phyloP scores from a whole-genome alignment of 2,888 invertebrate species.

The Platycheirus rosarum region DNA sequence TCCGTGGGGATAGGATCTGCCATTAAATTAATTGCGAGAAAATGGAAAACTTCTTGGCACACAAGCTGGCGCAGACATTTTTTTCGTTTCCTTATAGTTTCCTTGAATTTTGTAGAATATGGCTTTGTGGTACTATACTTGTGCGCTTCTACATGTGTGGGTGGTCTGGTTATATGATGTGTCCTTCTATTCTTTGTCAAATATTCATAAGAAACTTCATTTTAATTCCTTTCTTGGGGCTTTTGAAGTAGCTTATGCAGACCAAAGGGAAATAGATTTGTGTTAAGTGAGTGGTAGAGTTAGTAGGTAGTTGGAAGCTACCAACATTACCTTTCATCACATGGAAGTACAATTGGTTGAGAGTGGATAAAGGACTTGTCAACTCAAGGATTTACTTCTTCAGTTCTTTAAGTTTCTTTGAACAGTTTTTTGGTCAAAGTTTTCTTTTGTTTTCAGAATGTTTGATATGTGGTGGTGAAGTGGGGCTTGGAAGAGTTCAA shows the following conservation, averaged over 20 bases:
- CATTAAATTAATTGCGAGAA: conserved; percentile 74
- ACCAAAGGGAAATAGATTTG: conserved; percentile 5
- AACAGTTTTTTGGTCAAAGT: too few relatives aligned
- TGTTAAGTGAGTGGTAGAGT: background rate
- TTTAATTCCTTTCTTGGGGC: conserved; percentile 21
- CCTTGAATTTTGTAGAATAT: conserved; percentile 16
- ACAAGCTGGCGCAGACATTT: conserved; percentile 50
- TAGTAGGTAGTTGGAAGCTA: too few relatives aligned
- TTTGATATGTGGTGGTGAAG: too few relatives aligned
- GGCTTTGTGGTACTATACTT: conserved; percentile 12
- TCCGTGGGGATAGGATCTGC: conserved; percentile 69
- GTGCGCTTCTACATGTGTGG: background rate
- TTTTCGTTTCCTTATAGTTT: conserved; percentile 32
- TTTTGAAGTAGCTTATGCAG: background rate
- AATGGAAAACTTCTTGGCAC: conserved; percentile 71
- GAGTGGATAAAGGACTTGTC: too few relatives aligned
- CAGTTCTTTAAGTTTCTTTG: too few relatives aligned
- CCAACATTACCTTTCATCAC: too few relatives aligned
- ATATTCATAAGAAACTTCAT: conserved; percentile 66
- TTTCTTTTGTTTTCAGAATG: too few relatives aligned
- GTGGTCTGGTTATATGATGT: conserved; percentile 18
- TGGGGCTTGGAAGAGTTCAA: too few relatives aligned
- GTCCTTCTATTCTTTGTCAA: conserved; percentile 54
- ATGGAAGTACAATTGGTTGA: too few relatives aligned
- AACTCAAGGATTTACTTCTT: too few relatives aligned